phyloP scores from a whole-genome alignment of 2,113 vertebrate species.

The Tachycineta bicolor region DNA sequence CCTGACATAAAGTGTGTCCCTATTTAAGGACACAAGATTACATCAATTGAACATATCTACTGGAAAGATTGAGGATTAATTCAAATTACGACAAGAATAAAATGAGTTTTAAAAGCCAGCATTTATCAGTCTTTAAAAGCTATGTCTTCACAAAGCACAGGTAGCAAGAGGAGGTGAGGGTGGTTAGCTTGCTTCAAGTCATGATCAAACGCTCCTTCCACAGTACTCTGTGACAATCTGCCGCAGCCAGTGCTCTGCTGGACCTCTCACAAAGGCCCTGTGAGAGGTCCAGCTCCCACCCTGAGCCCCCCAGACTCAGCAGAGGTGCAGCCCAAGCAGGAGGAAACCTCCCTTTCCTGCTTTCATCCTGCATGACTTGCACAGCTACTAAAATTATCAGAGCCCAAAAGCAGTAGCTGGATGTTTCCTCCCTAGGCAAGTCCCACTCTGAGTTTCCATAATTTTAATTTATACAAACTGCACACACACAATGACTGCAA shows the following conservation, averaged over 20 bases:
- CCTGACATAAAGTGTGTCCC: not conserved
- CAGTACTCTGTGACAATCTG: not conserved
- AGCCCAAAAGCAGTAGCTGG: not conserved
- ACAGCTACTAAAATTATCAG: not conserved
- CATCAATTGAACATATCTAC: not conserved
- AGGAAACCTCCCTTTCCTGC: not conserved
- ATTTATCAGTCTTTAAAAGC: not conserved
- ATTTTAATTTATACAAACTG: not conserved
- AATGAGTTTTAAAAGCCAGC: not conserved
- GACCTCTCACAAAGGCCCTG: rapidly evolving
- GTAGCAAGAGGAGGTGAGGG: not conserved
- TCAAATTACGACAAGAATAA: not conserved
- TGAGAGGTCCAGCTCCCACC: too few species aligned
- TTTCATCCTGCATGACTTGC: not conserved
- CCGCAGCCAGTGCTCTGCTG: not conserved
- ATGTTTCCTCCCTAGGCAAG: not conserved
- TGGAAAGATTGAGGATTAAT: not conserved
- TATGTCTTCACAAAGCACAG: not conserved
- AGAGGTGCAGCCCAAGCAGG: not conserved
- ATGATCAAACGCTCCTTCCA: not conserved
- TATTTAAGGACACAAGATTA: not conserved
- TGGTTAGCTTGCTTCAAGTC: not conserved
- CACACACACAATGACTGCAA: not conserved
- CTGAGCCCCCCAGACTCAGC: not conserved
- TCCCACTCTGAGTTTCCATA: not conserved